Conservation (phyloP, 2,888 invertebrate genomes). For the Hoplodrina blanda region DNA sequence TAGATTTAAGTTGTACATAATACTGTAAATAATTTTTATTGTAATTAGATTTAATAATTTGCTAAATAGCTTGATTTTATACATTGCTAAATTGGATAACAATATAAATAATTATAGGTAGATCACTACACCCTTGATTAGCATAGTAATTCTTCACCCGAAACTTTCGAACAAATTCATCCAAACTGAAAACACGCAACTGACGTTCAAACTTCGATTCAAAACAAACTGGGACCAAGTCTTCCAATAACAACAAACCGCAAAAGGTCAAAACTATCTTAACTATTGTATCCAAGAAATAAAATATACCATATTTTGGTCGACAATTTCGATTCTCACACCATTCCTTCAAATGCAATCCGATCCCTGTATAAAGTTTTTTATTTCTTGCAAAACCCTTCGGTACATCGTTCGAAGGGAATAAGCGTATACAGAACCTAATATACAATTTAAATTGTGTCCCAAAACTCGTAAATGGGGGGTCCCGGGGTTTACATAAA, state of each 20-base stretch:
- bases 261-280: constrained; percentile 62
- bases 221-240: constrained; percentile 35
- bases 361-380: constrained; percentile 75
- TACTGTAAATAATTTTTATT: too few species aligned
- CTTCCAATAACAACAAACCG: constrained; percentile 48
- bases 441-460: constrained; percentile 86
- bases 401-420: constrained; percentile 53
- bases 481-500: constrained; percentile 68
- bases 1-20: too few species aligned
- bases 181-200: constrained; percentile 21
- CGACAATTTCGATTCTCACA: constrained; percentile 69
- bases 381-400: constrained; percentile 75
- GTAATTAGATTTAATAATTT: too few species aligned
- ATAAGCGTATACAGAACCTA: constrained; percentile 71
- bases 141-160: not conserved
- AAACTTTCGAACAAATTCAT: constrained; percentile 25
- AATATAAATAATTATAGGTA: too few species aligned
- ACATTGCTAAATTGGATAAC: too few species aligned
- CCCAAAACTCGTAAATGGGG: constrained; percentile 76
- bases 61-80: too few species aligned
- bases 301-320: constrained; percentile 69
- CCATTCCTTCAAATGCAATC: constrained; percentile 76
- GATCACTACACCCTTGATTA: constrained; percentile 10
- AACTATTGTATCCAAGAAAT: constrained; percentile 56
- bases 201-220: constrained; percentile 26